Evolutionary conservation across 2,888 invertebrate genomes (phyloP).

Genomic region (Sesia apiformis): DNA sequence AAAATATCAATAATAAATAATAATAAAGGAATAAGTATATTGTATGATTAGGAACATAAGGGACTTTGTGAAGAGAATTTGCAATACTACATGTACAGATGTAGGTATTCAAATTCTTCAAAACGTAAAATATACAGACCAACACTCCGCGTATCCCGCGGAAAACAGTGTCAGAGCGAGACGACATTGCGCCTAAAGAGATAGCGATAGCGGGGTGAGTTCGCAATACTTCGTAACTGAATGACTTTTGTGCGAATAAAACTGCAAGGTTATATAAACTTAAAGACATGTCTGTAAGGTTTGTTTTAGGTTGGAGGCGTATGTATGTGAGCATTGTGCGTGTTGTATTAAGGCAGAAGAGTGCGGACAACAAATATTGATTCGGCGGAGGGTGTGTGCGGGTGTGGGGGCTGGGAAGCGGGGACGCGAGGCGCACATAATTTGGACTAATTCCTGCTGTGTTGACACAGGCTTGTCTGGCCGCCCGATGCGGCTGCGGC

Average conservation of each 20-base stretch:
- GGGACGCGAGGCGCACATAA: conserved; percentile 54
- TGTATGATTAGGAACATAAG: too few relatives aligned
- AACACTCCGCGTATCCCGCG: conserved; percentile 27
- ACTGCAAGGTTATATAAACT: conserved; percentile 9
- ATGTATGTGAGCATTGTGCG: conserved; percentile 61
- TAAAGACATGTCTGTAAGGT: conserved; percentile 2
- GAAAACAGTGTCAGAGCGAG: conserved; percentile 63
- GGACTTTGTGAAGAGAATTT: too few relatives aligned
- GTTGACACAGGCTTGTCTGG: conserved; percentile 69
- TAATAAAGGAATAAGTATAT: too few relatives aligned
- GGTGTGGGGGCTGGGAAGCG: conserved; percentile 20
- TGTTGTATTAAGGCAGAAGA: conserved; percentile 73
- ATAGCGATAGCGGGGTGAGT: conserved; percentile 60
- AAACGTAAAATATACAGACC: background rate
- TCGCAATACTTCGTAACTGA: conserved; percentile 9
- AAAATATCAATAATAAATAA: too few relatives aligned
- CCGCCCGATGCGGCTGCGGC: conserved; percentile 34
- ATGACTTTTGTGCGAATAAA: conserved; percentile 19
- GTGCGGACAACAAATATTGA: conserved; percentile 76
- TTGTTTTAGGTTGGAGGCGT: conserved; percentile 3
- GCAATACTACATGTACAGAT: background rate
- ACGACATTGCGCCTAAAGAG: conserved; percentile 65
- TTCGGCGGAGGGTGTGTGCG: conserved; percentile 49
- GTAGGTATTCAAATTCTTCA: background rate
- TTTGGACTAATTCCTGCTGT: conserved; percentile 72